Percentiles rank a stretch among this genome's conserved stretches.
Conservation (phyloP, 2,113 vertebrate species). For the Alosa alosa region DNA sequence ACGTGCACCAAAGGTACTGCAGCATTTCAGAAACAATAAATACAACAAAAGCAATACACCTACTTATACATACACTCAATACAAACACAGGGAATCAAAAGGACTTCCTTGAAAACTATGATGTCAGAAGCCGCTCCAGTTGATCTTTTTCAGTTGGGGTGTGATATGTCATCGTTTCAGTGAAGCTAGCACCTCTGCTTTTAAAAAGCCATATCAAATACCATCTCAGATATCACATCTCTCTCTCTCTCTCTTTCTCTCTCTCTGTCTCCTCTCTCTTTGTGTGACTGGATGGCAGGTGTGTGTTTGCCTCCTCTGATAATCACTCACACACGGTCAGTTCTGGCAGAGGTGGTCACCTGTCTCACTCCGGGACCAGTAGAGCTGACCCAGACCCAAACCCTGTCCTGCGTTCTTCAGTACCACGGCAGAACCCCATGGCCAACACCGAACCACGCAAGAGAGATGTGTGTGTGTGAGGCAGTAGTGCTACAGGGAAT, state of each 20-base stretch:
- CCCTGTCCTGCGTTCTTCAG: not conserved
- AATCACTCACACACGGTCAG: constrained; percentile 7
- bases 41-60: not conserved
- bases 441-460: not conserved
- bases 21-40: not conserved
- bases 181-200: constrained; percentile 22
- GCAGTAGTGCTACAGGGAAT: not conserved
- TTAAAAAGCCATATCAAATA: constrained; percentile 32
- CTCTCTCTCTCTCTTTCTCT: constrained; percentile 21
- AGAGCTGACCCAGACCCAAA: not conserved
- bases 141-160: constrained; percentile 37
- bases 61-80: not conserved
- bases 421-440: not conserved
- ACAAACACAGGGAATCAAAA: constrained; percentile 1
- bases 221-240: constrained; percentile 24
- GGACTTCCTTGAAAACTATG: constrained; percentile 22
- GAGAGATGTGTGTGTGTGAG: not conserved
- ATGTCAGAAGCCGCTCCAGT: constrained; percentile 34
- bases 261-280: not conserved
- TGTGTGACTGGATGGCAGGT: constrained; percentile 24
- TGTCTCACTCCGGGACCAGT: not conserved
- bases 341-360: not conserved
- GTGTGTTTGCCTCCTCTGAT: constrained; percentile 28
- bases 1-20: not conserved
- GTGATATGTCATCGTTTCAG: constrained; percentile 34